phyloP scores from a whole-genome alignment of 2,113 vertebrate genomes.

The Martes martes region DNA sequence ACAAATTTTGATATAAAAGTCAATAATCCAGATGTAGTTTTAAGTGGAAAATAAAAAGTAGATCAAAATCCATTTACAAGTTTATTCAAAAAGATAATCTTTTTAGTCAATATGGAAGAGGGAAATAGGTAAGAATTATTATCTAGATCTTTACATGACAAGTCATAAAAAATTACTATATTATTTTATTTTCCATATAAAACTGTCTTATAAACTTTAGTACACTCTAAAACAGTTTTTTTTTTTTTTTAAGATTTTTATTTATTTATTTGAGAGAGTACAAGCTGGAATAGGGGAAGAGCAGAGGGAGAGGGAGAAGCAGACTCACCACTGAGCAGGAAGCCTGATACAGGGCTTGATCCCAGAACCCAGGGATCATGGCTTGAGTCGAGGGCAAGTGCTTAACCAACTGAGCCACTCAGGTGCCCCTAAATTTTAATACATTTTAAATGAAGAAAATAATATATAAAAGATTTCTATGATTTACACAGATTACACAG shows the following conservation, averaged over 20 bases:
- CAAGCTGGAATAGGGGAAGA: no score
- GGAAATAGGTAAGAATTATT: not conserved
- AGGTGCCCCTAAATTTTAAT: not conserved
- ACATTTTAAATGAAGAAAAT: not conserved
- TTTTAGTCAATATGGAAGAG: not conserved
- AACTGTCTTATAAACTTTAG: not conserved
- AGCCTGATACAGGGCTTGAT: no score
- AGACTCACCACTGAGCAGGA: no score
- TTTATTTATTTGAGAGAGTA: no score
- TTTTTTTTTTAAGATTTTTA: no score
- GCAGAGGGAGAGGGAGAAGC: no score
- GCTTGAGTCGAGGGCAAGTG: no score
- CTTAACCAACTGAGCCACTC: no score
- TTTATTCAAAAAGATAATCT: not conserved
- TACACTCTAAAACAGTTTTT: no score
- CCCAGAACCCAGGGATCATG: no score
- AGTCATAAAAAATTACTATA: not conserved
- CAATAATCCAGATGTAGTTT: not conserved
- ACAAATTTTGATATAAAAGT: not conserved
- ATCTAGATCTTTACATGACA: not conserved
- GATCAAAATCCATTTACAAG: not conserved
- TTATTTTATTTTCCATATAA: not conserved
- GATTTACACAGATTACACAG: not conserved
- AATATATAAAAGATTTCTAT: not conserved
- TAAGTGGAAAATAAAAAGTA: not conserved